Base-by-base conservation (phyloP, 2,888 invertebrate genomes). In the Zaprionus bogoriensis region DNA sequence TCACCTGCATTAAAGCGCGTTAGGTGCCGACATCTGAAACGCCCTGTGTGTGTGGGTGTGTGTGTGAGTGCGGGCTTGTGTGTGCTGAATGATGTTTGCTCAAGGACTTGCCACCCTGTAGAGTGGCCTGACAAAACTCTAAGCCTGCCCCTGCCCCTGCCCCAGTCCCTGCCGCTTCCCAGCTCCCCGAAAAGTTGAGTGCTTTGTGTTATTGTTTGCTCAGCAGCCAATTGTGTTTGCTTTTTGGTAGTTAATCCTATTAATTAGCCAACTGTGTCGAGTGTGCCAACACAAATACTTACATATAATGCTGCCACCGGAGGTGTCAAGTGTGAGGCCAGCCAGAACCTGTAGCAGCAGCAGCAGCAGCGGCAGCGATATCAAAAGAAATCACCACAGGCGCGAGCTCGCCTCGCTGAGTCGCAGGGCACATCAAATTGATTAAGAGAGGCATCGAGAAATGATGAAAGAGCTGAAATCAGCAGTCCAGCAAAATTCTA, bases 211-310 rank as follows among this genome's bases (percentile, higher is more conserved):
- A 81, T 82, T 82, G 80, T 81, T 81, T 81, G 67, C 74, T 65
- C 60, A 61, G 61, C 60, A 73, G 74, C 79, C 82, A 81, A 81
- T 82, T 84, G 71, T 84, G 84, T 77, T 84, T 83, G 76, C 79
- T 71, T 83, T 84, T 77, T 77, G 76, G 82, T 77, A 77, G 79
- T 76, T 84, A 83, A 84, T 84, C 84, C 79, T 76, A 82, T 82
- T 82, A 82, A 82, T 82, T 82, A 79, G 78, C 78, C 76, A 68
- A 68, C 72, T 71, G 67, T 67, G 67, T 59, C 42, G 71, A 58
- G 67, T 61, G 71, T 58, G 64, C 59, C 67, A 70, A 52, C 66
- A 60, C 53, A 44, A 7, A 22, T 20, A 22, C 7, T 12, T 6
- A 23, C 12, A 22, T 1, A 22, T 10, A 51, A 46, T 39, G 58